phyloP scores from a whole-genome alignment of 1,140 invertebrate species.

The Zaprionus ornatus region DNA sequence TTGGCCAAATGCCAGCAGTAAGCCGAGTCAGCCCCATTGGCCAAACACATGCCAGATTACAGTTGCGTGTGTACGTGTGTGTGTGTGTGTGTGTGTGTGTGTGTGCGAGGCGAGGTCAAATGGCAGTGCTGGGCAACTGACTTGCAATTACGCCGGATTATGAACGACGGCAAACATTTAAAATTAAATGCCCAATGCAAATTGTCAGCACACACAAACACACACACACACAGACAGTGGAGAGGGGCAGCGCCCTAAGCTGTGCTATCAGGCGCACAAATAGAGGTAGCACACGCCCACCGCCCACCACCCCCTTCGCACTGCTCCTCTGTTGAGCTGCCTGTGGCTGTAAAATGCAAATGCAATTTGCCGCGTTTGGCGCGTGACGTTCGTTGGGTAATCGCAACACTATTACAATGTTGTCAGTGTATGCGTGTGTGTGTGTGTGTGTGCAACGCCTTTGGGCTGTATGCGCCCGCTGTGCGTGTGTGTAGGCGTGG shows the following conservation, averaged over 20 bases:
- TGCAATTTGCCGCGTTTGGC: slow-evolving; percentile 81
- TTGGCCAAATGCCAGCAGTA: slow-evolving; percentile 76
- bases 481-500: slow-evolving; percentile 9
- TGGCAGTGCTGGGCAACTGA: slow-evolving; percentile 51
- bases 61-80: slow-evolving; percentile 4
- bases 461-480: slow-evolving; percentile 21
- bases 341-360: slow-evolving; percentile 76
- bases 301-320: neutral
- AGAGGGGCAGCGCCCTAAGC: slow-evolving; percentile 35
- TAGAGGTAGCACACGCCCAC: neutral
- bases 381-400: slow-evolving; percentile 80
- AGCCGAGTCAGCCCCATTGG: slow-evolving; percentile 21
- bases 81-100: slow-evolving; percentile 10
- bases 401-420: slow-evolving; percentile 82
- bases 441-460: slow-evolving; percentile 35
- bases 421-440: slow-evolving; percentile 43
- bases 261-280: slow-evolving; percentile 33
- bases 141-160: slow-evolving; percentile 69
- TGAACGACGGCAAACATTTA: slow-evolving; percentile 70
- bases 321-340: slow-evolving; percentile 7
- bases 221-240: slow-evolving; percentile 24
- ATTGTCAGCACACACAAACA: slow-evolving; percentile 54
- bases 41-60: slow-evolving; percentile 10
- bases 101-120: slow-evolving; percentile 37
- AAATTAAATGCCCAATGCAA: slow-evolving; percentile 80